Evolutionary conservation across 2,888 invertebrate species (phyloP), one percentile per base, ranked within the genome.

Genomic region (Morpho deidamia): DNA sequence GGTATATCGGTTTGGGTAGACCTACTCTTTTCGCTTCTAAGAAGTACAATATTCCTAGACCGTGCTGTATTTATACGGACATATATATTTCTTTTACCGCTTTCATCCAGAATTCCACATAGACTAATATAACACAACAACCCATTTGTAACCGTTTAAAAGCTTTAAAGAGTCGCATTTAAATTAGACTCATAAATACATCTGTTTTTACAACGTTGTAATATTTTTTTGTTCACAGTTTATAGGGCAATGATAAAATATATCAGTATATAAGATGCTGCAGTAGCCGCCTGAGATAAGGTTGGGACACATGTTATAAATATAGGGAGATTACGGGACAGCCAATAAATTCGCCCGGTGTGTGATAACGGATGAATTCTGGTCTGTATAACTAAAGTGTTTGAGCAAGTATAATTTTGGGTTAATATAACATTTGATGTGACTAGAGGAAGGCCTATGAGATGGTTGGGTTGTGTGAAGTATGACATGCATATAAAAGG

Each of bases 201-300:
- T 55, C 40, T 49, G 41, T 45, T 62, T 58, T 58, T 56, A 60
- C 57, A 60, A 59, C 54, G 56, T 50, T 58, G 58, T 57, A 58
- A 64, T 60, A 60, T 59, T 58, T 57, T n/a, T 58, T 58, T 53
- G 47, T 55, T 49, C 49, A 10, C 45, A 47, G 59, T 64, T 64
- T 65, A 62, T 60, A 56, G 59, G 46, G 44, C 54, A 46, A 11
- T 46, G 68, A 70, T 69, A 72, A 73, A 64, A 59, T 59, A 60
- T 61, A 47, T 56, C 52, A 67, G 60, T 71, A 71, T n/a, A 68
- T 65, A 70, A 70, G 70, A 69, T 62, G 64, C 57, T 62, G 64
- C 66, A 67, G 71, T 70, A 71, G 71, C 71, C 63, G 58, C 52
- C 57, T 40, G 48, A 65, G 82, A 83, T 84, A 83, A 84, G 74